Percentiles rank a stretch among this genome's conserved stretches.
phyloP scores from a whole-genome alignment of 2,113 vertebrate genomes.

The Pungitius pungitius region DNA sequence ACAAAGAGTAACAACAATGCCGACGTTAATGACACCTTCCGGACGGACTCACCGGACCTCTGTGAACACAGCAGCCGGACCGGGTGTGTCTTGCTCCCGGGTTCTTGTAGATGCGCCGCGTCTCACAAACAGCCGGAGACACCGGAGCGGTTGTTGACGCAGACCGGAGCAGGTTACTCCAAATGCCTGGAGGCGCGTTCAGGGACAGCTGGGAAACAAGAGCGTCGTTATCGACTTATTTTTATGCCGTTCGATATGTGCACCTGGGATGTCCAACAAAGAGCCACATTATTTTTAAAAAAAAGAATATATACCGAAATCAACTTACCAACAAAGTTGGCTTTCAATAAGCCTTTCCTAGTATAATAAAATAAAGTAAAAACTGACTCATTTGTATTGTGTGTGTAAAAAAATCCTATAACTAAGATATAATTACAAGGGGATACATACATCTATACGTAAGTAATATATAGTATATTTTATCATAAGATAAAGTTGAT shows the following conservation, averaged over 20 bases:
- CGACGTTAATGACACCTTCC: neutral
- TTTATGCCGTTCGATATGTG: no score
- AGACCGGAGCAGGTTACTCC: constrained; percentile 6
- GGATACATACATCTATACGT: no score
- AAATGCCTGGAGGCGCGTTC: constrained; percentile 54
- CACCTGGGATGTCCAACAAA: no score
- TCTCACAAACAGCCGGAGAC: constrained; percentile 25
- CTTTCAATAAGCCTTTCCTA: no score
- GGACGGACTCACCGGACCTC: constrained; percentile 48
- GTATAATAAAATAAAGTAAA: no score
- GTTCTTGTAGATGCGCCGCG: neutral
- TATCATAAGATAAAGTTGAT: no score
- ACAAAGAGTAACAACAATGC: neutral
- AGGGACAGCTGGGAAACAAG: constrained; percentile 33
- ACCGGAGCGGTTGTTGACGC: constrained; percentile 46
- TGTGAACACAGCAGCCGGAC: neutral
- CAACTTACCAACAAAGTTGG: no score
- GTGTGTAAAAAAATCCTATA: no score
- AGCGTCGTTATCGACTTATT: accelerated
- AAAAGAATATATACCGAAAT: neutral
- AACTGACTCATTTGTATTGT: no score
- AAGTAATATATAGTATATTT: no score
- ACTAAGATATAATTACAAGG: no score
- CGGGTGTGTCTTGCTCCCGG: constrained; percentile 3
- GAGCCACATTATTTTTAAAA: neutral